Evolutionary conservation across 2,113 vertebrate species (phyloP).

Genomic region (Actenoides lindsayi): DNA sequence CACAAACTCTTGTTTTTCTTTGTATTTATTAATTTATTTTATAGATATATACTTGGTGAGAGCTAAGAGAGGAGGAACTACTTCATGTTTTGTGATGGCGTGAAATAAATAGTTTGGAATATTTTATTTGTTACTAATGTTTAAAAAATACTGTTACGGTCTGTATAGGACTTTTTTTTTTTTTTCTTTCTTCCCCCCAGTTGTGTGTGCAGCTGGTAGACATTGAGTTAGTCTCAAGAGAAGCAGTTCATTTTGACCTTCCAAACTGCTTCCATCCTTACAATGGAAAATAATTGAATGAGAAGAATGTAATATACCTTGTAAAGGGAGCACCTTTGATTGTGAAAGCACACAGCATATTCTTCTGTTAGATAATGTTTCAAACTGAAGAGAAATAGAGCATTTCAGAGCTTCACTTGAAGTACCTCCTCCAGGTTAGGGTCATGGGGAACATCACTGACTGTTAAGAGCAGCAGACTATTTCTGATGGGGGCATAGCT

Average conservation of each 20-base stretch:
- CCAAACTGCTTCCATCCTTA: neutral
- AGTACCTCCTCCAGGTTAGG: slow-evolving; percentile 28
- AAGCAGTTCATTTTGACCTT: slow-evolving; percentile 23
- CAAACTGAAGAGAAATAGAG: slow-evolving; percentile 41
- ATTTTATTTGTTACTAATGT: neutral
- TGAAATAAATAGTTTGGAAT: neutral
- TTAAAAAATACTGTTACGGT: neutral
- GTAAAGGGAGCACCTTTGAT: slow-evolving; percentile 45
- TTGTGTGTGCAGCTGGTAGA: neutral
- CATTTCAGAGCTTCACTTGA: slow-evolving; percentile 31
- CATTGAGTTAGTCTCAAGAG: neutral
- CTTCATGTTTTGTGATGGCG: neutral
- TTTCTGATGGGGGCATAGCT: neutral
- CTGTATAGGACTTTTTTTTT: neutral
- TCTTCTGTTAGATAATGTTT: slow-evolving; percentile 56
- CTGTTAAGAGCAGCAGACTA: neutral
- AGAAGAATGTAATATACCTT: slow-evolving; percentile 22
- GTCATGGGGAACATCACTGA: neutral
- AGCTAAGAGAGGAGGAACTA: neutral
- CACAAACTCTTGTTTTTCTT: rapidly evolving
- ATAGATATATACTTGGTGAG: neutral
- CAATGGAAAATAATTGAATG: slow-evolving; percentile 12
- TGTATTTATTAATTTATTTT: neutral
- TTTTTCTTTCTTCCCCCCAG: neutral
- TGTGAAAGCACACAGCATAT: slow-evolving; percentile 23